phyloP scores from a whole-genome alignment of 2,113 vertebrate genomes.

The Paedocypris sp. region DNA sequence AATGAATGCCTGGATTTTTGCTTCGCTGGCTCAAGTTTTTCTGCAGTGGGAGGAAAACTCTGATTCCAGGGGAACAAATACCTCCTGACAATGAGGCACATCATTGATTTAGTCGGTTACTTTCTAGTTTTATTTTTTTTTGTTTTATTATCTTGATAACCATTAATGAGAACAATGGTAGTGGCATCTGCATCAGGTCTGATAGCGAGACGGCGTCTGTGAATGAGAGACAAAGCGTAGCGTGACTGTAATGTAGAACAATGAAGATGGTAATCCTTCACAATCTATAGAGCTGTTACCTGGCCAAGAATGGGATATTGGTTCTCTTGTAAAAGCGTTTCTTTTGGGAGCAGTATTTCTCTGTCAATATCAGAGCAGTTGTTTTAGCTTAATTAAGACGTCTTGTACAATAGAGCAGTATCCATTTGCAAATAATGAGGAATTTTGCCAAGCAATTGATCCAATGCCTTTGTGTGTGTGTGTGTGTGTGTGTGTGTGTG shows the following conservation, averaged over 20 bases:
- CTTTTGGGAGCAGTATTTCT: constrained; percentile 23
- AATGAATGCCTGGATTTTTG: not conserved
- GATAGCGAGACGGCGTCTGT: constrained; percentile 22
- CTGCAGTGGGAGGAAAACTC: constrained; percentile 18
- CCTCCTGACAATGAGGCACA: constrained; percentile 17
- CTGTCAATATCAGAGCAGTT: constrained; percentile 16
- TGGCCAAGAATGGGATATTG: constrained; percentile 33
- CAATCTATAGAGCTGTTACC: constrained; percentile 36
- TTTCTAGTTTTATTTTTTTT: constrained; percentile 24
- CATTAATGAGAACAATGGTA: constrained; percentile 29
- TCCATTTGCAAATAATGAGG: constrained; percentile 16
- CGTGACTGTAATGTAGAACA: constrained; percentile 35
- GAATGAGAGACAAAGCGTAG: constrained; percentile 15
- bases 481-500: not conserved
- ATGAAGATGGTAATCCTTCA: constrained; percentile 39
- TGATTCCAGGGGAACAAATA: constrained; percentile 20
- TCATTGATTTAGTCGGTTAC: constrained; percentile 32
- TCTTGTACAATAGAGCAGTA: constrained; percentile 10
- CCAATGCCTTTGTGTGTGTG: constrained; percentile 1
- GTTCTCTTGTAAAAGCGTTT: constrained; percentile 27
- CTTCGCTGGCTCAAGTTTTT: not conserved
- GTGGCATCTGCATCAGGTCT: constrained; percentile 30
- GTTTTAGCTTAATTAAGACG: constrained; percentile 29
- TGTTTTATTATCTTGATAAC: constrained; percentile 32
- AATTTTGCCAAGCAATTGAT: constrained; percentile 8